Conservation (phyloP, 2,797 vertebrate genomes). For the Petrocephalus sullivani region DNA sequence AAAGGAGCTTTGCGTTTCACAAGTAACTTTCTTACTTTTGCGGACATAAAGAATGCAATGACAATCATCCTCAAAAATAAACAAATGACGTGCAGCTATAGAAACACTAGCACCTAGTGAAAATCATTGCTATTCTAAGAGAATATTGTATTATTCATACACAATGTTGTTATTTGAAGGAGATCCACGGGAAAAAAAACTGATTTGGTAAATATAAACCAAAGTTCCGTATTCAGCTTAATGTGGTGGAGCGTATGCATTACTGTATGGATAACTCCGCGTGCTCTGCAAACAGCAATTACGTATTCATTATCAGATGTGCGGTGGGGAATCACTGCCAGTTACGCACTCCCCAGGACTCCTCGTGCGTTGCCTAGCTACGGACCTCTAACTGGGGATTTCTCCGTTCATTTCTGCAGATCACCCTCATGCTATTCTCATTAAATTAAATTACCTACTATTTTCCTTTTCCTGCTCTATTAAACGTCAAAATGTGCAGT, state of each 20-base stretch:
- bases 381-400: background rate
- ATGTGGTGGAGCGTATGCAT: background rate
- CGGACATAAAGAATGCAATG: too few relatives aligned
- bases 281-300: constrained; percentile 5
- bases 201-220: background rate
- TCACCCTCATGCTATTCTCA: constrained; percentile 17
- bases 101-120: background rate
- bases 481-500: constrained; percentile 12
- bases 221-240: background rate
- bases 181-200: background rate
- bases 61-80: background rate
- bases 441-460: constrained; percentile 18
- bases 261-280: background rate
- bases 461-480: constrained; percentile 14
- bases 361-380: constrained; percentile 16
- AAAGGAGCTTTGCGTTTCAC: background rate
- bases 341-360: constrained; percentile 11
- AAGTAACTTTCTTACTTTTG: background rate
- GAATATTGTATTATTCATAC: background rate
- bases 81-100: background rate
- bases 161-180: background rate
- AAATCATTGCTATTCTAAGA: background rate
- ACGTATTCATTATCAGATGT: constrained; percentile 11
- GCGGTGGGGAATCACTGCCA: constrained; percentile 9
- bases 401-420: constrained; percentile 16